Percentiles rank a stretch among this genome's conserved stretches.
phyloP scores from a whole-genome alignment of 2,113 vertebrate species.

The Cricetomys ansorgei region DNA sequence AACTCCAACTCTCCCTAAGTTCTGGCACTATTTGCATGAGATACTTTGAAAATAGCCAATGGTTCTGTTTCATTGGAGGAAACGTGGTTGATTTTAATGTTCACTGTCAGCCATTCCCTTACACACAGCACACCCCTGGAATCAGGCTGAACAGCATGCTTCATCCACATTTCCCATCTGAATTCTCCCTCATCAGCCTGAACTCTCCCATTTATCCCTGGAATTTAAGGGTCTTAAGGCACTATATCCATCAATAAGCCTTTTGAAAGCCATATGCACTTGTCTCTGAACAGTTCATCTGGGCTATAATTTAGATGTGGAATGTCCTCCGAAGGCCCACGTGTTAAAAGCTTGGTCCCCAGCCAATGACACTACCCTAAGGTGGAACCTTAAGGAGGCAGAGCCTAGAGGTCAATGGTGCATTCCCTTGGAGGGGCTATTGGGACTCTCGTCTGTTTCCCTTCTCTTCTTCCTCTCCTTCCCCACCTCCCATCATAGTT shows the following conservation, averaged over 20 bases:
- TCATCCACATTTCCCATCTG: conserved; percentile 24
- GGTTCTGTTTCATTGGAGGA: background rate
- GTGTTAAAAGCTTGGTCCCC: background rate
- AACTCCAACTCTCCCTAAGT: conserved; percentile 16
- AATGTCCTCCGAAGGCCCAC: background rate
- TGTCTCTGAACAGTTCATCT: background rate
- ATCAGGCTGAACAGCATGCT: background rate
- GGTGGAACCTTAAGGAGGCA: background rate
- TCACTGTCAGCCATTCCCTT: background rate
- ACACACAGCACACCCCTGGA: background rate
- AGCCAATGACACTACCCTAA: background rate
- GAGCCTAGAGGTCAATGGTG: too few species aligned
- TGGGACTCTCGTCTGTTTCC: background rate
- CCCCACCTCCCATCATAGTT: background rate
- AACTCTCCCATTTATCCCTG: conserved; percentile 35
- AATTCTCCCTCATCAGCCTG: background rate
- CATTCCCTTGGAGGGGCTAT: too few species aligned
- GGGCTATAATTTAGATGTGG: background rate
- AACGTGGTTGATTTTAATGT: background rate
- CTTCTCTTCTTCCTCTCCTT: background rate
- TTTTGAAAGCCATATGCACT: background rate
- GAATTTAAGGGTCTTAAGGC: background rate
- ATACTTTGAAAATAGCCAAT: background rate
- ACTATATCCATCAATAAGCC: background rate
- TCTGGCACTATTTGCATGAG: background rate